Percentiles rank a stretch among this genome's conserved stretches.
These are phyloP conservation scores for Platycheirus rosarum DNA, from an alignment of 2,888 invertebrate genomes.

Conservation along the genomic window DNA sequence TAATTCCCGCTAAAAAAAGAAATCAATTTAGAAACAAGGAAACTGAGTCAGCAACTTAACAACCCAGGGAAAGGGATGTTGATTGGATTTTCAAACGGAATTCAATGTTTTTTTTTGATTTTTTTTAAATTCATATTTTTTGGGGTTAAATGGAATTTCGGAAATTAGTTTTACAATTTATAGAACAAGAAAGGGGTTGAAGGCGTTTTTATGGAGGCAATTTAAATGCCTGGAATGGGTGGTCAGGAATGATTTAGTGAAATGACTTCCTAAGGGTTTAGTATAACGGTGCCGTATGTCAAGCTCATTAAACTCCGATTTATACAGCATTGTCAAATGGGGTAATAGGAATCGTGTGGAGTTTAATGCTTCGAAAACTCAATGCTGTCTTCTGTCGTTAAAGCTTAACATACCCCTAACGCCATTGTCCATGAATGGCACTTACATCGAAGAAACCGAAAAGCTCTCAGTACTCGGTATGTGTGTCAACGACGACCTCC, in stretches of 20 bases:
- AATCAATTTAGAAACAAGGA: slow-evolving; percentile 62
- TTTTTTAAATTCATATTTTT: slow-evolving; percentile 34
- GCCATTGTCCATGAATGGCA: too few relatives aligned
- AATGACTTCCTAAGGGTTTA: slow-evolving; percentile 22
- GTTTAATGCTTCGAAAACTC: too few relatives aligned
- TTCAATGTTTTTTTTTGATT: slow-evolving; percentile 52
- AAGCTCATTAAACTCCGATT: too few relatives aligned
- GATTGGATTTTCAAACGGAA: slow-evolving; percentile 71
- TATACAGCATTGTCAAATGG: too few relatives aligned
- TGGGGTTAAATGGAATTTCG: slow-evolving; percentile 73
- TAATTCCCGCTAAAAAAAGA: slow-evolving; percentile 64
- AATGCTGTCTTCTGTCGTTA: too few relatives aligned
- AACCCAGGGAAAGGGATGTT: slow-evolving; percentile 51
- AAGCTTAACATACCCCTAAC: too few relatives aligned
- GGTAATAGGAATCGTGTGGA: too few relatives aligned
- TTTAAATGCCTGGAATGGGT: slow-evolving; percentile 56
- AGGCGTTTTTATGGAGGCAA: slow-evolving; percentile 52
- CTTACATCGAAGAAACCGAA: too few relatives aligned
- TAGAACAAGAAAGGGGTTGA: slow-evolving; percentile 63
- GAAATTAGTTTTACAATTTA: slow-evolving; percentile 74
- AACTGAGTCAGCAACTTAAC: slow-evolving; percentile 64
- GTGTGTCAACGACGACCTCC: too few relatives aligned
- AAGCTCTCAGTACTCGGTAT: too few relatives aligned
- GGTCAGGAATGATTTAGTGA: slow-evolving; percentile 67
- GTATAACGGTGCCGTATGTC: too few relatives aligned